Evolutionary conservation across 2,888 invertebrate species (phyloP), one percentile per base, ranked within the genome.

Genomic region (Molanna angustata): DNA sequence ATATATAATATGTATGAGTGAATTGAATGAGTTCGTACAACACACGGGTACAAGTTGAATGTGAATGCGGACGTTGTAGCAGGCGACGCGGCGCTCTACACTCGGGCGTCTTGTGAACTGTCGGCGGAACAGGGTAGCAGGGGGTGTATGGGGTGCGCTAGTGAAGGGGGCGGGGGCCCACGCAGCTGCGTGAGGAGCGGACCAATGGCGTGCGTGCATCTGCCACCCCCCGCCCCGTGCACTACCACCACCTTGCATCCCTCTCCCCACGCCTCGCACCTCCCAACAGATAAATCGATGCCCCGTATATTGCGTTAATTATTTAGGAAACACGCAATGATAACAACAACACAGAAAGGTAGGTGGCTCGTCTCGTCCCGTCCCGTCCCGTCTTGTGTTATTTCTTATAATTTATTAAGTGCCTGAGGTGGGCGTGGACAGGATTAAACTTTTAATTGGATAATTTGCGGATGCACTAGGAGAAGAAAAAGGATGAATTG

Each of bases 291-390:
- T 58, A 58, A 58, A 58, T 58, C 58, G 58, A 58, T 58, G 58
- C 51, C 54, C 56, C 49, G 54, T 58, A 57, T 57, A 57, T 54
- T 54, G 76, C 76, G 76, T 76, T 77, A 77, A 77, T 77, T 77
- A 76, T 76, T 76, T 75, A 75, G 74, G 75, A 76, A 76, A 74
- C 77, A 77, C 76, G 76, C 76, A 75, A 76, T 76, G 74, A 76
- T 76, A 76, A 75, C 75, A 71, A n/a, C n/a, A n/a, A n/a, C n/a
- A n/a, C n/a, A n/a, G n/a, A n/a, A n/a, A n/a, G 70, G 68, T 75
- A 75, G 76, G 74, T 75, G 52, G 48, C 48, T n/a, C n/a, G n/a
- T n/a, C n/a, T n/a, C n/a, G n/a, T n/a, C n/a, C n/a, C n/a, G n/a
- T n/a, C n/a, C n/a, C n/a, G n/a, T n/a, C n/a, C n/a, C n/a, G n/a